A percentile compares a stretch with the other conserved stretches of the same genome.
Conservation (phyloP, 2,888 invertebrate genomes). For the Mythimna vitellina region DNA sequence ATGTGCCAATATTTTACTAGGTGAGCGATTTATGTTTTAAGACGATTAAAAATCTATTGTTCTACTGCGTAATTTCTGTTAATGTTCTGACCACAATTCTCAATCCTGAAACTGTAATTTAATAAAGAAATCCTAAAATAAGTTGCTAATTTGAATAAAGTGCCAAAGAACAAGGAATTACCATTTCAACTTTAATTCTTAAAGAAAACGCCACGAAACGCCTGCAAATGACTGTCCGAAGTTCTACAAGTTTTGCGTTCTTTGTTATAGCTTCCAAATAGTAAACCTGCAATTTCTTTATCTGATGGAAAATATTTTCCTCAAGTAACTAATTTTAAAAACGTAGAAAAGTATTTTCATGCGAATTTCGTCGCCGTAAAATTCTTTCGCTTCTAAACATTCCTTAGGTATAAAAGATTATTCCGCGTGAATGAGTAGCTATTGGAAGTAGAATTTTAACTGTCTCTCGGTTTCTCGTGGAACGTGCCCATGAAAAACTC, state of each 20-base stretch:
- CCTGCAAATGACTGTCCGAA: conserved; percentile 70
- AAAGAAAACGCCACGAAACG: conserved; percentile 70
- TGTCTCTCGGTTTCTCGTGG: conserved; percentile 46
- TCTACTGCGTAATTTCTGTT: not conserved
- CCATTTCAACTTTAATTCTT: conserved; percentile 73
- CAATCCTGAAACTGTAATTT: conserved; percentile 43
- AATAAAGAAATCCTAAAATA: conserved; percentile 52
- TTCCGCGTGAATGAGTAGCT: conserved; percentile 66
- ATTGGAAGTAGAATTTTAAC: conserved; percentile 67
- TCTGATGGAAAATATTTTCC: conserved; percentile 68
- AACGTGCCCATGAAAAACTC: conserved; percentile 48
- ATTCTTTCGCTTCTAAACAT: conserved; percentile 65
- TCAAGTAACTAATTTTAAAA: conserved; percentile 62
- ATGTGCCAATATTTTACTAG: too few species aligned
- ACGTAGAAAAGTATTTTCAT: conserved; percentile 63
- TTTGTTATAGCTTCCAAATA: conserved; percentile 70
- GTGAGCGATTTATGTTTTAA: too few species aligned
- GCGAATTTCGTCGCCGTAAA: conserved; percentile 62
- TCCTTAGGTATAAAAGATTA: conserved; percentile 67
- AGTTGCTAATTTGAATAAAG: conserved; percentile 61
- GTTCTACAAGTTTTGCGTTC: conserved; percentile 69
- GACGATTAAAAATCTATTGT: not conserved
- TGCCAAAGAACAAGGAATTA: conserved; percentile 69
- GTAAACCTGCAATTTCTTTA: conserved; percentile 68
- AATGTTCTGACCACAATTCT: conserved; percentile 15